A percentile compares a stretch with the other conserved stretches of the same genome.
Evolutionary conservation across 2,113 vertebrate species (phyloP).

Genomic region (Chascanopsetta lugubris): DNA sequence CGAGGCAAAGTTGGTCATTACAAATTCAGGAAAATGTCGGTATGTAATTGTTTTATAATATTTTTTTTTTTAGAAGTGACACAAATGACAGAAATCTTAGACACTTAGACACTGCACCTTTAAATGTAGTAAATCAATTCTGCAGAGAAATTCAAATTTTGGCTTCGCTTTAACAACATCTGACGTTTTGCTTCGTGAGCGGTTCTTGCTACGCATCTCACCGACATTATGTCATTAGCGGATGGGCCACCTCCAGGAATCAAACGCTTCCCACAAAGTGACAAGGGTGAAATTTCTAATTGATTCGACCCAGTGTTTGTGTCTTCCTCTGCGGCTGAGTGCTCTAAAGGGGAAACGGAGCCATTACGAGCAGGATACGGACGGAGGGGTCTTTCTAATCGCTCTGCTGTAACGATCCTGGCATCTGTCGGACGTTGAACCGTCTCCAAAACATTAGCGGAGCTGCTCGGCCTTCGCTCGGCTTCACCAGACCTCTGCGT

Average conservation of each 20-base stretch:
- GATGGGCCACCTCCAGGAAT: conserved; percentile 18
- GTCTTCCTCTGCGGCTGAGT: conserved; percentile 25
- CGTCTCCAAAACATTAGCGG: conserved; percentile 46
- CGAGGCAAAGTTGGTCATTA: no score
- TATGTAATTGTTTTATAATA: no score
- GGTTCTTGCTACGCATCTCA: conserved; percentile 29
- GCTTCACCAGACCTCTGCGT: conserved; percentile 8
- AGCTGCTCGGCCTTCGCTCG: conserved; percentile 38
- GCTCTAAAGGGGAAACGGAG: conserved; percentile 38
- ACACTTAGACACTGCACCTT: no score
- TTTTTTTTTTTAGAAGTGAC: no score
- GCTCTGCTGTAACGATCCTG: conserved; percentile 48
- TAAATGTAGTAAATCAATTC: conserved; percentile 19
- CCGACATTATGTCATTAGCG: conserved; percentile 30
- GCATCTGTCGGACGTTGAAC: conserved; percentile 30
- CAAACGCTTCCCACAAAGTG: conserved; percentile 13
- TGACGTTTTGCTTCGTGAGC: conserved; percentile 25
- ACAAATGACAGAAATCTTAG: no score
- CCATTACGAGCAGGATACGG: conserved; percentile 30
- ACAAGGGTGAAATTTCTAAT: conserved; percentile 36
- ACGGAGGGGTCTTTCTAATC: conserved; percentile 40
- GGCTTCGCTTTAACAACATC: neutral
- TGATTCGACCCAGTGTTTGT: conserved; percentile 16
- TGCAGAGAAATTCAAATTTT: conserved; percentile 18
- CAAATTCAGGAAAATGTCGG: no score